Evolutionary conservation across 2,888 invertebrate species (phyloP).

Genomic region (Trichogramma dendrolimi): DNA sequence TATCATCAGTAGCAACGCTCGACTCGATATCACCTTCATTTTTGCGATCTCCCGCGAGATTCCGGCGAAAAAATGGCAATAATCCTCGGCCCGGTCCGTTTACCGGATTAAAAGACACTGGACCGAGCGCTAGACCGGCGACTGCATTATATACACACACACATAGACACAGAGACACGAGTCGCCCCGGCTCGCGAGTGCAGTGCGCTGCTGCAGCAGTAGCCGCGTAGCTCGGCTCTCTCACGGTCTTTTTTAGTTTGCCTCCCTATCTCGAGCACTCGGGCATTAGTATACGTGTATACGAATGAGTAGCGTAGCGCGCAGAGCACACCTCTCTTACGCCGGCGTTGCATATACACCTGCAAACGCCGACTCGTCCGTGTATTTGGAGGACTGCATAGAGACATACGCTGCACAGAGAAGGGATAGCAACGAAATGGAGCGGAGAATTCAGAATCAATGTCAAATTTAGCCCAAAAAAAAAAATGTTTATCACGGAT

Average conservation of each 20-base stretch:
- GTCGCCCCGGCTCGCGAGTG: too few relatives aligned
- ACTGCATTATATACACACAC: slow-evolving; percentile 50
- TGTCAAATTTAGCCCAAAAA: slow-evolving; percentile 42
- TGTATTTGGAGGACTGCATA: too few relatives aligned
- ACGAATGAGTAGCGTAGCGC: too few relatives aligned
- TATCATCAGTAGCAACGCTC: slow-evolving; percentile 20
- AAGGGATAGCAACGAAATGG: slow-evolving; percentile 46
- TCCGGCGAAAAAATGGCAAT: not conserved
- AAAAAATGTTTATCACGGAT: too few relatives aligned
- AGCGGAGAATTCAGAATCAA: slow-evolving; percentile 51
- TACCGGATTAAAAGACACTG: slow-evolving; percentile 38
- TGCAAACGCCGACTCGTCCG: too few relatives aligned
- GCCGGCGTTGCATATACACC: too few relatives aligned
- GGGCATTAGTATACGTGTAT: too few relatives aligned
- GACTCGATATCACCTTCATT: slow-evolving; percentile 9
- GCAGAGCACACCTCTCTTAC: too few relatives aligned
- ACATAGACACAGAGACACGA: slow-evolving; percentile 1
- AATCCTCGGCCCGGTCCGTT: slow-evolving; percentile 2
- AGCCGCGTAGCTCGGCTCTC: slow-evolving; percentile 30
- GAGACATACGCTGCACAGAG: slow-evolving; percentile 14
- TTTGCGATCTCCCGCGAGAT: not conserved
- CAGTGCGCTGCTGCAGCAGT: too few relatives aligned
- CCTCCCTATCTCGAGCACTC: slow-evolving; percentile 43
- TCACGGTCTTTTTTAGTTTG: slow-evolving; percentile 47
- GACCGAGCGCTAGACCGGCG: slow-evolving; percentile 38